phyloP scores from a whole-genome alignment of 2,113 vertebrate species.

The Passer domesticus region DNA sequence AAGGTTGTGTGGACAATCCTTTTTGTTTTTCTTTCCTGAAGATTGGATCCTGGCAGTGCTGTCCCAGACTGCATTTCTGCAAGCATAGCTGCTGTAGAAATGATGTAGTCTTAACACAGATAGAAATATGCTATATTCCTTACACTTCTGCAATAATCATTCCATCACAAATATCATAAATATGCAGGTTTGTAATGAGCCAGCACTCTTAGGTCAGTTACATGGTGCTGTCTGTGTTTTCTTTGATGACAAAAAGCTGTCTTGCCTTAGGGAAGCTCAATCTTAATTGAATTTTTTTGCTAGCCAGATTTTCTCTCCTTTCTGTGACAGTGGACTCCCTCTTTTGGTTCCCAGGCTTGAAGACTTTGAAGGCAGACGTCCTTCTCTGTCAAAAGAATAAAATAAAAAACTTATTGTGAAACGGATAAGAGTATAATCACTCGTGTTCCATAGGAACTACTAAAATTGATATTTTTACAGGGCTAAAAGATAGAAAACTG shows the following conservation, averaged over 20 bases:
- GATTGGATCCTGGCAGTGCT: background rate
- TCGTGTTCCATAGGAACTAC: background rate
- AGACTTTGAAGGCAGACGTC: background rate
- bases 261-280: background rate
- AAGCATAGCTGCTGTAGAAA: background rate
- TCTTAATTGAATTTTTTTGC: background rate
- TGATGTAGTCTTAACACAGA: background rate
- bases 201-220: background rate
- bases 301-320: background rate
- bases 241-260: background rate
- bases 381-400: background rate
- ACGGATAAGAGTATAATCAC: background rate
- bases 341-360: background rate
- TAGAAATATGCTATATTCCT: background rate
- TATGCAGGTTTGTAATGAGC: background rate
- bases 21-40: background rate
- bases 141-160: background rate
- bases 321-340: background rate
- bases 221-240: background rate
- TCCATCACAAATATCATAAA: background rate
- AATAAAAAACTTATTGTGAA: background rate
- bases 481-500: background rate
- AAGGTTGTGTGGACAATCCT: background rate
- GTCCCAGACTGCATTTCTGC: background rate
- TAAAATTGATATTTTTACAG: background rate